Percentiles rank a stretch among this genome's conserved stretches.
Evolutionary conservation across 2,888 invertebrate species (phyloP).

Genomic region (Dynastes grantii): DNA sequence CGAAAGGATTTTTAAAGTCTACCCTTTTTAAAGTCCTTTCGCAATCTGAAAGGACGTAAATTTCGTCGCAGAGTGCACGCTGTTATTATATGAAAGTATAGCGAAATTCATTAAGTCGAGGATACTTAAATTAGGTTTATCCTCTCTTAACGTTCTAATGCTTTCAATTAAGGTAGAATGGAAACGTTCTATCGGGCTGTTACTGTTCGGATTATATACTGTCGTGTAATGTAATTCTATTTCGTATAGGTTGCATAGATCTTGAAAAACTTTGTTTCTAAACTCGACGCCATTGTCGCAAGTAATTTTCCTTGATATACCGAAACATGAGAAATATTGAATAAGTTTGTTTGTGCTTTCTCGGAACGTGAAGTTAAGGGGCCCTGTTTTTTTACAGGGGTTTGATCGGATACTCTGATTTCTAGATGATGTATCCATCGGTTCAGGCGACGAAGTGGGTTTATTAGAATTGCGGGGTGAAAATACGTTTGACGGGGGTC

Average conservation of each 20-base stretch:
- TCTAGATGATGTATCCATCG: not conserved
- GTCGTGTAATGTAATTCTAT: slow-evolving; percentile 42
- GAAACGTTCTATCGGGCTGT: slow-evolving; percentile 55
- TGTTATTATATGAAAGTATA: slow-evolving; percentile 51
- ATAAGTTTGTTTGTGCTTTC: too few relatives aligned
- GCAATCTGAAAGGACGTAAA: slow-evolving; percentile 52
- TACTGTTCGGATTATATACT: slow-evolving; percentile 54
- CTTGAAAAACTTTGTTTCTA: slow-evolving; percentile 53
- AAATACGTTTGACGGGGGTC: not conserved
- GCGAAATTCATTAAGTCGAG: slow-evolving; percentile 39
- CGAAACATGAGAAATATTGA: slow-evolving; percentile 53
- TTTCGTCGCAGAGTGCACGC: slow-evolving; percentile 51
- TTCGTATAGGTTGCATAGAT: slow-evolving; percentile 54
- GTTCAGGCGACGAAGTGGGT: not conserved
- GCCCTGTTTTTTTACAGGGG: too few relatives aligned
- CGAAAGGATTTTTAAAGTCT: slow-evolving; percentile 49
- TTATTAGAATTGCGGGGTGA: not conserved
- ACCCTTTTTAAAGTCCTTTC: slow-evolving; percentile 41
- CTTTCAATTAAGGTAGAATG: slow-evolving; percentile 55
- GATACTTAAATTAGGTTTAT: slow-evolving; percentile 42
- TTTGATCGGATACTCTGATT: not conserved
- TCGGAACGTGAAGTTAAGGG: too few relatives aligned
- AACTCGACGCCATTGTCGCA: slow-evolving; percentile 56
- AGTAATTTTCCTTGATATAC: slow-evolving; percentile 54
- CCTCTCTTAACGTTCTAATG: slow-evolving; percentile 35